phyloP scores from a whole-genome alignment of 2,113 vertebrate genomes.

The Alces alces region DNA sequence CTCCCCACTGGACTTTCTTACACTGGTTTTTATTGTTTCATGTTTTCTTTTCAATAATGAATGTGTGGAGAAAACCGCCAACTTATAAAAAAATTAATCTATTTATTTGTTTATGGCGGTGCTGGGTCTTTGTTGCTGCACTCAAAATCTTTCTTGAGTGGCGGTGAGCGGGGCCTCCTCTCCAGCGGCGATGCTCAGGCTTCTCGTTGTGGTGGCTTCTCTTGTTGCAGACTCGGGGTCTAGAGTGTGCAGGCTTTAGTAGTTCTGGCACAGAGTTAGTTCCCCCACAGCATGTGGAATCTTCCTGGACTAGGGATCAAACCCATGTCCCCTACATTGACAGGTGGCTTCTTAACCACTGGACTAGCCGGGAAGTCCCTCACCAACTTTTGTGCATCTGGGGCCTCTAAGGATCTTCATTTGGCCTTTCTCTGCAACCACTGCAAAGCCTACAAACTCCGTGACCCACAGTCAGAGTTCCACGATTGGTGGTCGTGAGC shows the following conservation, averaged over 20 bases:
- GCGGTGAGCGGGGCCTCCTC: background rate
- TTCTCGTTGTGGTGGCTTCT: background rate
- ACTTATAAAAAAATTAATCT: background rate
- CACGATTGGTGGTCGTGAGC: fast-evolving
- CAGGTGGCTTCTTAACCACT: background rate
- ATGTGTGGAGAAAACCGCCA: background rate
- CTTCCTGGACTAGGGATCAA: background rate
- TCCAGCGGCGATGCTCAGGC: background rate
- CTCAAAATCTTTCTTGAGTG: background rate
- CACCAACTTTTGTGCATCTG: background rate
- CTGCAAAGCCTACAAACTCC: background rate
- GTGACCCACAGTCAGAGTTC: fast-evolving
- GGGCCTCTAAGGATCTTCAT: background rate
- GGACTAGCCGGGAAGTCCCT: background rate
- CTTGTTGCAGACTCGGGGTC: background rate
- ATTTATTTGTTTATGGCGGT: background rate
- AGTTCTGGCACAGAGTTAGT: background rate
- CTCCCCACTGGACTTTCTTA: background rate
- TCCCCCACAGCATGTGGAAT: background rate
- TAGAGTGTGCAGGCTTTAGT: background rate
- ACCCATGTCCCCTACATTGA: background rate
- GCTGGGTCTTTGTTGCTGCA: background rate
- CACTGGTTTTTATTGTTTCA: background rate
- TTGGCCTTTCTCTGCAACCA: too few species aligned
- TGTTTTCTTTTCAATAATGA: background rate